Evolutionary conservation across 2,113 vertebrate genomes (phyloP), one percentile per base, ranked within the genome.

Genomic region (Furnarius figulus): DNA sequence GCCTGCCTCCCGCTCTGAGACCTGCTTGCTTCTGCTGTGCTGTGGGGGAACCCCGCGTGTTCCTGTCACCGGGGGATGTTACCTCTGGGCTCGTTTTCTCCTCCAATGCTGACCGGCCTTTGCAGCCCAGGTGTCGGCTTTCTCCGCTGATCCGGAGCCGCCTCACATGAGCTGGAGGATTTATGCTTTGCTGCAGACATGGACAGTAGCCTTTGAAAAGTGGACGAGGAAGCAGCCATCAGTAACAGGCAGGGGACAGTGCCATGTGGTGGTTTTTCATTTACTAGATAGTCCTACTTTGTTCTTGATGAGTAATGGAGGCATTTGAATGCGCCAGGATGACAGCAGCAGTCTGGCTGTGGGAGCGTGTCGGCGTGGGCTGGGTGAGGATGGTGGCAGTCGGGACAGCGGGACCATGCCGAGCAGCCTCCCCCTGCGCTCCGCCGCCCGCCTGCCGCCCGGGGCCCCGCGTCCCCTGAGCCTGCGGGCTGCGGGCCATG

Each of bases 251-350:
- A 77, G 78, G 72, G 95, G 95, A 72, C 78, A 22, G 85, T 87
- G 91, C 89, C 89, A 35, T 91, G 94, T 3, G 87, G 89, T 73
- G 93, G 67, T 58, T 95, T 90, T 70, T 91, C 90, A 62, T 90
- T 85, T 85, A 88, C 87, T 73, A 66, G 85, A 87, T 62, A 89
- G 80, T 66, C 94, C 63, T 28, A 71, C 93, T 96, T 89, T 87
- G 94, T 93, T 94, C 93, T 70, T 65, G 71, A 94, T 93, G 95
- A 95, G 96, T 90, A 93, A 96, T 90, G 95, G 91, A 93, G 89
- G 95, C 87, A 66, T 87, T 72, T 87, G 93, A 83, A 82, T 62
- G 66, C 46, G 87, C 81, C 91, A 42, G 14, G 74, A 35, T 95
- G 93, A 85, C 94, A 90, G 94, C 93, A 79, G 89, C 94, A 78